A percentile compares a stretch with the other conserved stretches of the same genome.
phyloP scores from a whole-genome alignment of 2,888 invertebrate genomes.

The Selenia dentaria region DNA sequence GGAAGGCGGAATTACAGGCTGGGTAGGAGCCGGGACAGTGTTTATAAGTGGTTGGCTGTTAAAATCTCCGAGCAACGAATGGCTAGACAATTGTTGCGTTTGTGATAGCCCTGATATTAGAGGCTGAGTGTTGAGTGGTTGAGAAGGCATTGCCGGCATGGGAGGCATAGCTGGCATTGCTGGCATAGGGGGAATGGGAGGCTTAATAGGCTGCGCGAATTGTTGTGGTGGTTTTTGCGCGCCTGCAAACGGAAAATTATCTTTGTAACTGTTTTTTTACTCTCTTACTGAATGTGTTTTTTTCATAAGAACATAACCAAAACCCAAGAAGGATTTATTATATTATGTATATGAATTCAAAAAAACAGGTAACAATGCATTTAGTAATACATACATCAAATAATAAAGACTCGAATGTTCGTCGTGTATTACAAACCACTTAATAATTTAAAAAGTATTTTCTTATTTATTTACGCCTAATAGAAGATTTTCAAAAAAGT shows the following conservation, averaged over 20 bases:
- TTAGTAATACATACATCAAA: no score
- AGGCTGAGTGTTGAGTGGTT: conserved; percentile 45
- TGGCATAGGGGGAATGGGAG: conserved; percentile 70
- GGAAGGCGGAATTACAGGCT: conserved; percentile 24
- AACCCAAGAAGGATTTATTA: no score
- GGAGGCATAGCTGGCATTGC: conserved; percentile 62
- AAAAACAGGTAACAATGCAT: no score
- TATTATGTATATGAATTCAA: no score
- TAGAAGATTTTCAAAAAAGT: no score
- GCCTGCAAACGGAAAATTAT: conserved; percentile 36
- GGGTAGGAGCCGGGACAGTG: conserved; percentile 17
- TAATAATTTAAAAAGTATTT: no score
- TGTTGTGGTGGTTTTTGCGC: conserved; percentile 44
- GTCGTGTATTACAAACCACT: no score
- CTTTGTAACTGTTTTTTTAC: neutral
- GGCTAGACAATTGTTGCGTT: conserved; percentile 37
- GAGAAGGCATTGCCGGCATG: conserved; percentile 55
- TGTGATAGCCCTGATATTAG: conserved; percentile 41
- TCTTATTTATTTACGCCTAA: no score
- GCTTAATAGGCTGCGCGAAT: conserved; percentile 67
- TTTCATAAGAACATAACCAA: no score
- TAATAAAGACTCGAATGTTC: no score
- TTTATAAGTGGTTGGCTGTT: conserved; percentile 30
- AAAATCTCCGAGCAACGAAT: conserved; percentile 56
- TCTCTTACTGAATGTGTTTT: no score